Percentiles rank a stretch among this genome's conserved stretches.
Evolutionary conservation across 1,140 invertebrate species (phyloP).

Genomic region (Cherax destructor): DNA sequence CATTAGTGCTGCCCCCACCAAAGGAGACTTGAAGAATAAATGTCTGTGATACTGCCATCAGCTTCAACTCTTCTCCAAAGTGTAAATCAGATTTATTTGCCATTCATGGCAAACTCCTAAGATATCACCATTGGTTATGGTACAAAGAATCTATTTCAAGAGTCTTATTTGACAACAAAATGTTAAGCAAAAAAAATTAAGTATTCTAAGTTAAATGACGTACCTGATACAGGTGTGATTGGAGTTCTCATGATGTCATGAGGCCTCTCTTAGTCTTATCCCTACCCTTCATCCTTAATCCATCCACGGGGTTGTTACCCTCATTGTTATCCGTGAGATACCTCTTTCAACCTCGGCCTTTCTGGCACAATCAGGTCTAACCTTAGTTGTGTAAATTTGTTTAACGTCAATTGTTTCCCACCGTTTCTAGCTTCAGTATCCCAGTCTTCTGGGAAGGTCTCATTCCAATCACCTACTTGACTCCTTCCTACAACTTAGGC

Average conservation of each 20-base stretch:
- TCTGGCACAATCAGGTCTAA: background rate
- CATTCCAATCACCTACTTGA: conserved; percentile 41
- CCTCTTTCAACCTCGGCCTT: conserved; percentile 36
- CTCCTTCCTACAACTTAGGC: conserved; percentile 16
- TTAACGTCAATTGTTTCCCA: background rate
- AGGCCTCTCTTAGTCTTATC: conserved; percentile 63
- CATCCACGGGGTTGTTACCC: conserved; percentile 54
- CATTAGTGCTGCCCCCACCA: conserved; percentile 36
- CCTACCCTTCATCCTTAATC: conserved; percentile 57
- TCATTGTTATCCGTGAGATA: conserved; percentile 58
- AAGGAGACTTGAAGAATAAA: conserved; percentile 67
- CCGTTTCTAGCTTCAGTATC: conserved; percentile 12
- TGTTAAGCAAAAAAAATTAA: conserved; percentile 56
- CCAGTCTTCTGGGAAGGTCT: conserved; percentile 40
- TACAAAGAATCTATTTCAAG: conserved; percentile 68
- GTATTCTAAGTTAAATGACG: conserved; percentile 56
- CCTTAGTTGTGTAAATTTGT: background rate
- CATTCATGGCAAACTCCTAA: conserved; percentile 51
- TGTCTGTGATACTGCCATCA: conserved; percentile 71
- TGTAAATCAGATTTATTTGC: conserved; percentile 62
- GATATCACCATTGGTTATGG: conserved; percentile 68
- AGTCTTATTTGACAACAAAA: conserved; percentile 64
- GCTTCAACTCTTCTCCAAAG: conserved; percentile 68
- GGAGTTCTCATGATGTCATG: conserved; percentile 62
- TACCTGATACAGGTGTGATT: conserved; percentile 69